Percentiles rank a stretch among this genome's conserved stretches.
phyloP scores from a whole-genome alignment of 2,113 vertebrate species.

The Helogale parvula region DNA sequence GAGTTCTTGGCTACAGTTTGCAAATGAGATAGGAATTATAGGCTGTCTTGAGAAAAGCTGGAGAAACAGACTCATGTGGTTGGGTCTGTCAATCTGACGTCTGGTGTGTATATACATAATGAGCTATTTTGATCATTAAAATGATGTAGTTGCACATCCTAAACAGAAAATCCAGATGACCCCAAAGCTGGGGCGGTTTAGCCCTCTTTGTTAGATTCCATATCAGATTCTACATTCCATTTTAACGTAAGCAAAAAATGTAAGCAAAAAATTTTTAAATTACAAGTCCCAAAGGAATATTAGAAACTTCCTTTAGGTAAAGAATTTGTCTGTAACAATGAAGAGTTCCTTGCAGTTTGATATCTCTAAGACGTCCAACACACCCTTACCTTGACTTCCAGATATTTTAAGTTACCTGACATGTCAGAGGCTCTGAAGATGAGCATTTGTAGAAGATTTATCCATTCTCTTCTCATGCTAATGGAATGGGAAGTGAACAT shows the following conservation, averaged over 20 bases:
- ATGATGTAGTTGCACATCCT: background rate
- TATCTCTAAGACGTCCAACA: background rate
- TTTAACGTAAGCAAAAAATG: background rate
- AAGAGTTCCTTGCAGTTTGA: background rate
- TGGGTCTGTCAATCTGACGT: background rate
- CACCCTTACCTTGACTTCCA: background rate
- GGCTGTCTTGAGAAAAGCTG: background rate
- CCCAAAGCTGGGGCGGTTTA: background rate
- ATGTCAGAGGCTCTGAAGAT: background rate
- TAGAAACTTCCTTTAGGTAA: background rate
- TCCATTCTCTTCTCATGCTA: background rate
- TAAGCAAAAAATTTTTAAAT: background rate
- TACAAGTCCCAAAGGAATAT: background rate
- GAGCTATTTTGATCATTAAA: constrained; percentile 1
- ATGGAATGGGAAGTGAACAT: background rate
- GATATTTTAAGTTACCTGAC: constrained; percentile 1
- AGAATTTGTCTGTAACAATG: background rate
- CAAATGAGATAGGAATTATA: background rate
- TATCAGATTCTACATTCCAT: constrained; percentile 1
- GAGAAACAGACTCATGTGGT: background rate
- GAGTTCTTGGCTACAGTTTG: background rate
- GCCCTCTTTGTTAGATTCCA: background rate
- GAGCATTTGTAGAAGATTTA: background rate
- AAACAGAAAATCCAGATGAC: constrained; percentile 20
- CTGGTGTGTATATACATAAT: background rate